Percentiles rank a stretch among this genome's conserved stretches.
Evolutionary conservation across 2,888 invertebrate genomes (phyloP).

Genomic region (Calliopum simillimum): DNA sequence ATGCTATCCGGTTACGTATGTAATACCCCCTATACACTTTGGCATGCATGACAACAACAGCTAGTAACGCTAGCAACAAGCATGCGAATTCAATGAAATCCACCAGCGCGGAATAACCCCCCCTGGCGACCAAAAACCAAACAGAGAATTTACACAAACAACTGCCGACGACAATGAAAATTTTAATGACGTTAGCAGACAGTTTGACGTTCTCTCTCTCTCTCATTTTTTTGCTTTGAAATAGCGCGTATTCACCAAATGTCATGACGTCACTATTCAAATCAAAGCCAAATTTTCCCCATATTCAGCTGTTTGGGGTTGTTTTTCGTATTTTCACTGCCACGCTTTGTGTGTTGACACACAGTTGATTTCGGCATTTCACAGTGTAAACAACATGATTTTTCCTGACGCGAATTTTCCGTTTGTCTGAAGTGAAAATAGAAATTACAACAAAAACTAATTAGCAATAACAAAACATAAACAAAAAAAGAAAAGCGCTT

Average conservation of each 20-base stretch:
- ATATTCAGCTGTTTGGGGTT: conserved; percentile 13
- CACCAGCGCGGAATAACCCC: too few relatives aligned
- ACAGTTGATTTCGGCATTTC: conserved; percentile 29
- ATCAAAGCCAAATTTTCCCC: conserved; percentile 3
- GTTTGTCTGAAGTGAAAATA: conserved; percentile 6
- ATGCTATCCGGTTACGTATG: too few relatives aligned
- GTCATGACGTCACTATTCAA: conserved; percentile 8
- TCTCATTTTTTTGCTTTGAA: too few relatives aligned
- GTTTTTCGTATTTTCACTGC: neutral
- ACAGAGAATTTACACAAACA: too few relatives aligned
- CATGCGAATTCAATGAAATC: too few relatives aligned
- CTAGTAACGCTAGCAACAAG: too few relatives aligned
- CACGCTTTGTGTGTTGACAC: neutral
- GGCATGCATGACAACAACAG: too few relatives aligned
- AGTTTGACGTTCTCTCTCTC: too few relatives aligned
- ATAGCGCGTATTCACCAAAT: conserved; percentile 17
- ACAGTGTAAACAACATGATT: conserved; percentile 17
- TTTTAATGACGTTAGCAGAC: too few relatives aligned
- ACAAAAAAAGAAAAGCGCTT: neutral
- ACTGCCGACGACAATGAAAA: too few relatives aligned
- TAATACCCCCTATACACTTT: too few relatives aligned
- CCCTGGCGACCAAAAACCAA: too few relatives aligned
- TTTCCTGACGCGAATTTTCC: conserved; percentile 6
- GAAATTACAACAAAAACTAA: neutral
- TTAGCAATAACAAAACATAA: neutral